These are phyloP conservation scores for Artemia sinica DNA, from an alignment of 2,888 invertebrate species.

Conservation along the genomic window DNA sequence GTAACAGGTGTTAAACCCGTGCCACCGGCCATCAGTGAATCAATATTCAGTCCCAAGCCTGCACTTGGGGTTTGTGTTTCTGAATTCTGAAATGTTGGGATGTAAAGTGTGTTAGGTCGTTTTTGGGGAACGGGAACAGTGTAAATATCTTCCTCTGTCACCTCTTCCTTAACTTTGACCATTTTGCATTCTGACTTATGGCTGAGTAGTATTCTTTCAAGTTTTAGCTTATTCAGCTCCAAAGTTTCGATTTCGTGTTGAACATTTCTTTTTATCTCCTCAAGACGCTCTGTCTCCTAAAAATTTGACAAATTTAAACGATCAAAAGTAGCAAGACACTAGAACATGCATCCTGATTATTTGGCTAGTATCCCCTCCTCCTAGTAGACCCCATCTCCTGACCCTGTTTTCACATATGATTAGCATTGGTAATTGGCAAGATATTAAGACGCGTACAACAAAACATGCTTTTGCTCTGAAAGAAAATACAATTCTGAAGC, in stretches of 20 bases:
- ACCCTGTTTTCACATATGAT: too few species aligned
- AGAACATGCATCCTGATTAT: too few species aligned
- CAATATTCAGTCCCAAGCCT: slow-evolving; percentile 67
- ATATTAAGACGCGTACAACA: too few species aligned
- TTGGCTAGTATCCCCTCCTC: too few species aligned
- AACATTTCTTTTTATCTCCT: slow-evolving; percentile 58
- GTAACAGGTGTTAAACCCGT: slow-evolving; percentile 73
- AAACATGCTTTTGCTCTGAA: too few species aligned
- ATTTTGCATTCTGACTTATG: slow-evolving; percentile 57
- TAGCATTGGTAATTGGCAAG: too few species aligned
- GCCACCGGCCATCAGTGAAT: slow-evolving; percentile 79
- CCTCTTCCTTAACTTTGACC: neutral
- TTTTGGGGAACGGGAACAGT: neutral
- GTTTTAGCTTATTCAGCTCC: slow-evolving; percentile 53
- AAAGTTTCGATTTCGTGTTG: slow-evolving; percentile 62
- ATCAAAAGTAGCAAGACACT: too few species aligned
- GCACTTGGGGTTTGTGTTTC: slow-evolving; percentile 57
- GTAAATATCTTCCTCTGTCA: neutral
- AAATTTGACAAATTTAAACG: slow-evolving; percentile 25
- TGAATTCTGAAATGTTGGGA: slow-evolving; percentile 30
- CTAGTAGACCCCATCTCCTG: too few species aligned
- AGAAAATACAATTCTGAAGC: too few species aligned
- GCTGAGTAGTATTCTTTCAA: slow-evolving; percentile 58
- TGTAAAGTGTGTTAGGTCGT: slow-evolving; percentile 25
- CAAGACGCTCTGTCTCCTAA: slow-evolving; percentile 62